Conservation (phyloP, 30 jellyfish, hydroid and myxozoan species). For the Aurelia sp. region DNA sequence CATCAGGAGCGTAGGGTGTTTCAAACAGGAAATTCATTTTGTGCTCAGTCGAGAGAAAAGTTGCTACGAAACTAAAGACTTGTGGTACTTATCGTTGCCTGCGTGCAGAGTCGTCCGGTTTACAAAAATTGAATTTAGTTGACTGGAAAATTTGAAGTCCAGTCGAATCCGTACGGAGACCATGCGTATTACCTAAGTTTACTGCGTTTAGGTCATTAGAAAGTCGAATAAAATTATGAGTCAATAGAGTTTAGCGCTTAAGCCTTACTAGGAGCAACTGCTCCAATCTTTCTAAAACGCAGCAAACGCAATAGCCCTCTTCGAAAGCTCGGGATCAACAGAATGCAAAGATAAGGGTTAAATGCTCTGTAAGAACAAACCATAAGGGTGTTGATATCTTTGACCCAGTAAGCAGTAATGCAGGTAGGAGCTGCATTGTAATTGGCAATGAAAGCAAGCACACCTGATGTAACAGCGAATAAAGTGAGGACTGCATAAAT, state of each 20-base stretch:
- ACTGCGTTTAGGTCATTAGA: no score
- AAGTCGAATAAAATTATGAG: not conserved
- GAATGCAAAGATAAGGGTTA: slow-evolving; percentile 35
- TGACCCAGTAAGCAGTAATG: slow-evolving; percentile 3
- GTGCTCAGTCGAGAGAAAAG: no score
- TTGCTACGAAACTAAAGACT: no score
- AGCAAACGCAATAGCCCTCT: slow-evolving; percentile 29
- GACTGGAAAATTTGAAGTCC: no score
- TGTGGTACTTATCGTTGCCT: no score
- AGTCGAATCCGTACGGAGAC: no score
- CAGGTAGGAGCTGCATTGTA: slow-evolving; percentile 22
- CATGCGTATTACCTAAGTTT: no score
- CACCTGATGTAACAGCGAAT: slow-evolving; percentile 8
- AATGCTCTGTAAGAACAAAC: slow-evolving; percentile 16
- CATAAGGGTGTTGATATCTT: slow-evolving; percentile 6
- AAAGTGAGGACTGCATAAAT: not conserved
- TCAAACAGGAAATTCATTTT: no score
- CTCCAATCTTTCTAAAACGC: slow-evolving; percentile 3
- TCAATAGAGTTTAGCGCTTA: not conserved
- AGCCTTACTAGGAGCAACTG: slow-evolving; percentile 14
- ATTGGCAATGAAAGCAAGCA: not conserved
- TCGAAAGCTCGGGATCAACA: slow-evolving; percentile 13
- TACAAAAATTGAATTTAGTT: no score
- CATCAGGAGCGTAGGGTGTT: no score
- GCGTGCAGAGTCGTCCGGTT: no score